Evolutionary conservation across 1,140 invertebrate species (phyloP).

Genomic region (Olivierus martensii): DNA sequence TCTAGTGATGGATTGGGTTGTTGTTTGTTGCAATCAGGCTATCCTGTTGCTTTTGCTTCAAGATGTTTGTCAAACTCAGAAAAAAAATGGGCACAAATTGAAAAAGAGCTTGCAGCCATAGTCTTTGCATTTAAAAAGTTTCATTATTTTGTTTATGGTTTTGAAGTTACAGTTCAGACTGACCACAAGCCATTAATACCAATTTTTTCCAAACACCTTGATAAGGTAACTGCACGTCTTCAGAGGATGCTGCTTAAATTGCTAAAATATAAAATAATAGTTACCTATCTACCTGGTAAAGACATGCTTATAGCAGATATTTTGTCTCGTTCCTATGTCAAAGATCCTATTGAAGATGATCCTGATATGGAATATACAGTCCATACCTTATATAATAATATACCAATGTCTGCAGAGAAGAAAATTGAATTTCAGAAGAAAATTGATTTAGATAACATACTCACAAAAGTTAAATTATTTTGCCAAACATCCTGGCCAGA

Average conservation of each 20-base stretch:
- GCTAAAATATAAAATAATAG: conserved; percentile 30
- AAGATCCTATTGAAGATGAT: neutral
- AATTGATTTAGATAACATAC: neutral
- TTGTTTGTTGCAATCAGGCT: conserved; percentile 2
- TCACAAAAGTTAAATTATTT: neutral
- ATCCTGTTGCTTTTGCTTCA: conserved; percentile 3
- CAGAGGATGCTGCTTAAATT: conserved; percentile 32
- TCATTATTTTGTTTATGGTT: conserved; percentile 31
- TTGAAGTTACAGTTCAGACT: conserved; percentile 32
- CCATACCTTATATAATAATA: neutral
- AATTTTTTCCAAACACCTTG: conserved; percentile 30
- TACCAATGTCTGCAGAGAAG: neutral
- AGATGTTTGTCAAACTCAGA: conserved; percentile 1
- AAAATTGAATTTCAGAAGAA: neutral
- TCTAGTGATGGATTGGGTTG: conserved; percentile 3
- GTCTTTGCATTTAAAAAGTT: conserved; percentile 32
- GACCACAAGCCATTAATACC: conserved; percentile 35
- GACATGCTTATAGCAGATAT: conserved; percentile 29
- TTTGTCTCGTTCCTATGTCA: neutral
- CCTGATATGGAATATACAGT: neutral
- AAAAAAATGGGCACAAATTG: conserved; percentile 30
- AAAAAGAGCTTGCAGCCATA: conserved; percentile 36
- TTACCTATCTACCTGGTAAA: conserved; percentile 27
- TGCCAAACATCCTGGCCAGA: conserved; percentile 16
- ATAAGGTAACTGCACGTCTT: conserved; percentile 28